Base-by-base conservation (phyloP, 2,113 vertebrate genomes). In the Ceyx margarethae region DNA sequence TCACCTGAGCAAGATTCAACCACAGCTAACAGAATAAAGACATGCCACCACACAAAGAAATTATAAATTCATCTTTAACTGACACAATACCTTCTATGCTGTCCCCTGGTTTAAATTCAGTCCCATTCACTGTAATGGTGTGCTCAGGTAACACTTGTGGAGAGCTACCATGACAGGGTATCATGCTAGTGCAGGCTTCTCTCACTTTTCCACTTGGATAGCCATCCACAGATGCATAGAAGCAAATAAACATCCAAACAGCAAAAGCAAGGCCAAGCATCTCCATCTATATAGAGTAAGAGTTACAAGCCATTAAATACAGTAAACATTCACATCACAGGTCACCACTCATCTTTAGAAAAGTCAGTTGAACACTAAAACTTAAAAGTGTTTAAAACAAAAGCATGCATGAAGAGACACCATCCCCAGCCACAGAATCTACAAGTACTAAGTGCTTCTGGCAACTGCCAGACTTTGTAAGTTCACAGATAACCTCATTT, bases 151-250 rank as follows among this genome's bases (percentile, higher is more conserved):
- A 58, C 4, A 73, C 42, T 0, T 95, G 98, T 21, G 98, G 92
- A 15, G 60, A 62, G 48, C 94, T 13, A 3, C 95, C 95, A 56
- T 99, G 98, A 2, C 82, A 28, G 21, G 98, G 98, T 18, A 89
- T 19, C 98, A 99, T 98, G 58, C 94, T 96, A 35, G 13, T 37
- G 40, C 98, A 99, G 19, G 98, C 97, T 64, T 13, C 28, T 26
- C 82, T 62, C n/a, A 99, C 95, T 79, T 91, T 97, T 68, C 98
- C 98, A 89, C 87, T 89, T 48, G 97, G 96, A 87, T 97, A 99
- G 61, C 95, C 87, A 82, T 20, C 10, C 62, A 96, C 97, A 25
- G 86, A 82, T 33, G 57, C 45, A 57, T 11, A 26, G 57, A 85
- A 60, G 45, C 87, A 85, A 62, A 82, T 62, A 54, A 95, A 67